These are phyloP conservation scores for pig (Sus scrofa) DNA, from an alignment of 2,113 vertebrate species.

Conservation along the genomic window DNA sequence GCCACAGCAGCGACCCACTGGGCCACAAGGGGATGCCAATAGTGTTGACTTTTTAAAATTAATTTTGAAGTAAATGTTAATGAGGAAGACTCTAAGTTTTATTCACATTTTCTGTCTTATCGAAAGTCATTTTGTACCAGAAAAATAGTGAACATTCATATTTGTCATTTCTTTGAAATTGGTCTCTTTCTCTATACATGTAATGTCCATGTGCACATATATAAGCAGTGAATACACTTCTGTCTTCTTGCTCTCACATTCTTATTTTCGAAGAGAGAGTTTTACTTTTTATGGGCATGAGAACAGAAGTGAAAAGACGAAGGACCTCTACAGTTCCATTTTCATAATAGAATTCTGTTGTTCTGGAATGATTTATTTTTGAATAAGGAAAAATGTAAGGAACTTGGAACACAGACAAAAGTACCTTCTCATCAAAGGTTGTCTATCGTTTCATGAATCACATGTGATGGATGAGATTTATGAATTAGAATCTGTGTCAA, in stretches of 20 bases:
- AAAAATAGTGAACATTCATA: constrained; percentile 5
- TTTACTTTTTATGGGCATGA: constrained; percentile 66
- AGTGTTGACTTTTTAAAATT: not conserved
- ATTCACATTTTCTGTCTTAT: not conserved
- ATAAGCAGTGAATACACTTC: too few species aligned
- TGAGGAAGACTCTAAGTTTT: not conserved
- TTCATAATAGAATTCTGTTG: constrained; percentile 87
- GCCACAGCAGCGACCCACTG: too few species aligned
- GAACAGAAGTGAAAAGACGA: constrained; percentile 80
- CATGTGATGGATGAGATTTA: constrained; percentile 91
- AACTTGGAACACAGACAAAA: constrained; percentile 89
- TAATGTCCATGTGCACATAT: not conserved
- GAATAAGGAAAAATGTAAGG: constrained; percentile 87
- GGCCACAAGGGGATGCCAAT: not conserved
- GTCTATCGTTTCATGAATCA: constrained; percentile 91
- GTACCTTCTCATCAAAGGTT: constrained; percentile 90
- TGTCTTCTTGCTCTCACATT: not conserved
- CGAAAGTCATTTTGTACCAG: not conserved
- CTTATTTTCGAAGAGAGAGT: constrained; percentile 76
- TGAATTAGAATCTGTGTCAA: constrained; percentile 89
- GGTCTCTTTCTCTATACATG: not conserved
- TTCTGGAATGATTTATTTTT: constrained; percentile 89
- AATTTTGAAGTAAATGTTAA: constrained; percentile 53
- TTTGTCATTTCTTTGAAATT: constrained; percentile 49
- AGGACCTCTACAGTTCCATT: constrained; percentile 74